These are phyloP conservation scores for Gryllus bimaculatus DNA, from an alignment of 1,140 invertebrate genomes.

Conservation along the genomic window DNA sequence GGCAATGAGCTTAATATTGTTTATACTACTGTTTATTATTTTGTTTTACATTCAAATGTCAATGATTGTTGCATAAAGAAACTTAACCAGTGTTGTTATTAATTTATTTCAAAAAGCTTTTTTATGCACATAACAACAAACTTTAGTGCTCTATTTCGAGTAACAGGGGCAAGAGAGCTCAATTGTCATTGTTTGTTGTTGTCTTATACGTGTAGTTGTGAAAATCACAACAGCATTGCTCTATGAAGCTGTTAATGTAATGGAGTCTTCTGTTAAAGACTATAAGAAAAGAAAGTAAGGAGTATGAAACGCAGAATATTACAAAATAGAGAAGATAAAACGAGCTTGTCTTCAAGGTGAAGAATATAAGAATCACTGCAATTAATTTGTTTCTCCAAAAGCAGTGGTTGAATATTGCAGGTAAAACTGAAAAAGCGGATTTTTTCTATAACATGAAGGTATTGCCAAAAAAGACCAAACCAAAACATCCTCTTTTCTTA, in stretches of 20 bases:
- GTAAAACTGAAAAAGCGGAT: neutral
- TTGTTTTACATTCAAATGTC: neutral
- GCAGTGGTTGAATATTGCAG: too few species aligned
- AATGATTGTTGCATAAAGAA: neutral
- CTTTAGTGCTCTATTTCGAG: neutral
- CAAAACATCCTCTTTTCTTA: too few species aligned
- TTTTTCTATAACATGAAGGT: too few species aligned
- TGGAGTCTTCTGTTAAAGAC: too few species aligned
- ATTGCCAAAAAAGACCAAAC: too few species aligned
- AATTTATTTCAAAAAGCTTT: too few species aligned
- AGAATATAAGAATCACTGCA: neutral
- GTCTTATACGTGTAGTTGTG: too few species aligned
- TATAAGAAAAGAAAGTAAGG: neutral
- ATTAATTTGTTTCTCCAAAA: neutral
- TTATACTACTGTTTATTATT: neutral
- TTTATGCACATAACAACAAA: neutral
- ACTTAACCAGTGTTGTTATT: too few species aligned
- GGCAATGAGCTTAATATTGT: neutral
- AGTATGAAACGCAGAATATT: neutral
- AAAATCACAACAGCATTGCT: neutral
- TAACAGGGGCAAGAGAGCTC: neutral
- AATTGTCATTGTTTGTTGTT: too few species aligned
- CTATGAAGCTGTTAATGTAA: too few species aligned
- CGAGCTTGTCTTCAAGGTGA: neutral
- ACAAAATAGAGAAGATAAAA: slow-evolving; percentile 3